Percentiles rank a stretch among this genome's conserved stretches.
These are phyloP conservation scores for Acleris emargana DNA, from an alignment of 2,888 invertebrate species.

Conservation along the genomic window DNA sequence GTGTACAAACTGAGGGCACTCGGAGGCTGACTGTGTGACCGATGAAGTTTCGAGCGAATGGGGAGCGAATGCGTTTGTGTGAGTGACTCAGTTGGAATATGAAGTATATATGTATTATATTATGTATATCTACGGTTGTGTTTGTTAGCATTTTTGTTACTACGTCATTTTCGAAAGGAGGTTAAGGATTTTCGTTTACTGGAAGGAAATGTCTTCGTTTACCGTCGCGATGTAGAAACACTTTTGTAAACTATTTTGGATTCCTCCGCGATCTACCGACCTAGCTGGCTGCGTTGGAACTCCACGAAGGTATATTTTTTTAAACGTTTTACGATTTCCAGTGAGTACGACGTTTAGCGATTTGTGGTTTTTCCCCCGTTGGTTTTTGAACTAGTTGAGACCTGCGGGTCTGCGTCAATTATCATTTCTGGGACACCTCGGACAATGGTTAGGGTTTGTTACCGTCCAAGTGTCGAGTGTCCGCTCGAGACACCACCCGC, in stretches of 20 bases:
- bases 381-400: constrained; percentile 24
- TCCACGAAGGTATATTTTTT: constrained; percentile 61
- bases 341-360: constrained; percentile 34
- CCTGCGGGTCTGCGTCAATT: constrained; percentile 36
- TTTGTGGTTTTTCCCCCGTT: constrained; percentile 26
- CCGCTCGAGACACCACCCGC: constrained; percentile 34
- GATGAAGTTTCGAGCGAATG: constrained; percentile 10
- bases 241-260: constrained; percentile 49
- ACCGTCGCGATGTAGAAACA: constrained; percentile 21
- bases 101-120: constrained; percentile 25
- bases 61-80: constrained; percentile 19
- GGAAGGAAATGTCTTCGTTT: constrained; percentile 53
- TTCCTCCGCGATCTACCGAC: constrained; percentile 53
- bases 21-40: constrained; percentile 15
- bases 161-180: constrained; percentile 62
- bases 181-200: constrained; percentile 60
- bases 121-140: constrained; percentile 64
- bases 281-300: constrained; percentile 52
- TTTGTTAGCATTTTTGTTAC: constrained; percentile 71
- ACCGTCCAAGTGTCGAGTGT: constrained; percentile 42
- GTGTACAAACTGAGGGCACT: constrained; percentile 4
- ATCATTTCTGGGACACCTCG: constrained; percentile 41
- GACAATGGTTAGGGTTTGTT: constrained; percentile 44
- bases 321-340: constrained; percentile 58
- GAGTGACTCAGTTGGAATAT: constrained; percentile 12